These are phyloP conservation scores for Pogona vitticeps DNA, from an alignment of 2,113 vertebrate genomes.

Conservation along the genomic window DNA sequence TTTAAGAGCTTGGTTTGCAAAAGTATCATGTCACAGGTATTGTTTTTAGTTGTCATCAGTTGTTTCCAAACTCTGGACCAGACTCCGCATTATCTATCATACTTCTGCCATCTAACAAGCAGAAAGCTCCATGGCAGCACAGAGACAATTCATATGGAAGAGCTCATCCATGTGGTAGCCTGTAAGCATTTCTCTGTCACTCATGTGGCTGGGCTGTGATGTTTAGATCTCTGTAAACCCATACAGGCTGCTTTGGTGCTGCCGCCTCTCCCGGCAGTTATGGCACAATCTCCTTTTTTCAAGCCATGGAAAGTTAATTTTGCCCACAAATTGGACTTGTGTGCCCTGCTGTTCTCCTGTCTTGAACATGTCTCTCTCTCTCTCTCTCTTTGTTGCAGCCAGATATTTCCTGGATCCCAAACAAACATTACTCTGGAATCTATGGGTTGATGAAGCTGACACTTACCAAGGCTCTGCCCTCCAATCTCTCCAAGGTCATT, in stretches of 20 bases:
- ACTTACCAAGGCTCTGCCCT: conserved; percentile 86
- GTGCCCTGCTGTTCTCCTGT: not conserved
- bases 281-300: not conserved
- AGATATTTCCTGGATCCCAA: conserved; percentile 95
- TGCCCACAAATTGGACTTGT: not conserved
- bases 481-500: conserved; percentile 90
- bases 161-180: not conserved
- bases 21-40: too few relatives aligned
- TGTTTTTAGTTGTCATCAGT: not conserved
- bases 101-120: not conserved
- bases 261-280: too few relatives aligned
- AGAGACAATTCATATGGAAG: not conserved
- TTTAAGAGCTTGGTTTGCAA: too few relatives aligned
- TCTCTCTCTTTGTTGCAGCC: conserved; percentile 74
- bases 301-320: not conserved
- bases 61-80: too few relatives aligned
- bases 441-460: conserved; percentile 97
- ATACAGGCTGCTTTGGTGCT: not conserved
- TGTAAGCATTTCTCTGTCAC: not conserved
- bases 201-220: too few relatives aligned
- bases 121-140: not conserved
- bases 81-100: not conserved
- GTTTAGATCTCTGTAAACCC: not conserved
- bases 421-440: conserved; percentile 97
- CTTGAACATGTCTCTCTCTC: conserved; percentile 8